phyloP scores from a whole-genome alignment of 2,888 invertebrate species.

The Abrostola tripartita region DNA sequence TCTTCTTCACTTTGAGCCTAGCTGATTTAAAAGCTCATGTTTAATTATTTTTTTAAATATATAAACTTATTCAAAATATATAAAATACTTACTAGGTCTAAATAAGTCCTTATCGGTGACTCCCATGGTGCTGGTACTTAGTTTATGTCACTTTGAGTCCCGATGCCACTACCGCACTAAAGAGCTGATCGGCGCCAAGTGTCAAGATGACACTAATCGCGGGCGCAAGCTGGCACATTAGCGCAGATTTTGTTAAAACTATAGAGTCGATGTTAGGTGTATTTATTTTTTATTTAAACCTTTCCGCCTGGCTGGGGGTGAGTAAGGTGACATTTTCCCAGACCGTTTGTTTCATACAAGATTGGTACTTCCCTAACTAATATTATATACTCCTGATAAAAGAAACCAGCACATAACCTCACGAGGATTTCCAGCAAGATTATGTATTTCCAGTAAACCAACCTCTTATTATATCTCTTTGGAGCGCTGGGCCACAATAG shows the following conservation, averaged over 20 bases:
- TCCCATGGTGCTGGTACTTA: conserved; percentile 50
- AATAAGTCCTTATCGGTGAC: conserved; percentile 52
- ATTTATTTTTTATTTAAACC: not conserved
- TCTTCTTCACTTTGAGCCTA: too few species aligned
- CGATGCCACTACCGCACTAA: conserved; percentile 28
- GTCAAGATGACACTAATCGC: conserved; percentile 44
- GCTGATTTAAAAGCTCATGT: too few species aligned
- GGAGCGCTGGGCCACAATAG: too few species aligned
- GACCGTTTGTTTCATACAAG: too few species aligned
- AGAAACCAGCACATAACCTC: too few species aligned
- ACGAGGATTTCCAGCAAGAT: too few species aligned
- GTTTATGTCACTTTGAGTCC: conserved; percentile 18
- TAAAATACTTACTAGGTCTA: conserved; percentile 63
- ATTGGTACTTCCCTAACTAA: too few species aligned
- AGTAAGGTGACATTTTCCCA: not conserved
- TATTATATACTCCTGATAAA: too few species aligned
- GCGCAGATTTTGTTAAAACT: conserved; percentile 16
- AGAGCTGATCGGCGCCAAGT: conserved; percentile 38
- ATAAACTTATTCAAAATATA: too few species aligned
- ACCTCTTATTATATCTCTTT: too few species aligned
- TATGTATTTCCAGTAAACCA: too few species aligned
- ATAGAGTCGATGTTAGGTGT: conserved; percentile 21
- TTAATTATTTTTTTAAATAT: too few species aligned
- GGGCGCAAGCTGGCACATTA: conserved; percentile 18
- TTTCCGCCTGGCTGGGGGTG: not conserved